A percentile compares a stretch with the other conserved stretches of the same genome.
These are phyloP conservation scores for Melieria picta DNA, from an alignment of 2,888 invertebrate species.

Conservation along the genomic window DNA sequence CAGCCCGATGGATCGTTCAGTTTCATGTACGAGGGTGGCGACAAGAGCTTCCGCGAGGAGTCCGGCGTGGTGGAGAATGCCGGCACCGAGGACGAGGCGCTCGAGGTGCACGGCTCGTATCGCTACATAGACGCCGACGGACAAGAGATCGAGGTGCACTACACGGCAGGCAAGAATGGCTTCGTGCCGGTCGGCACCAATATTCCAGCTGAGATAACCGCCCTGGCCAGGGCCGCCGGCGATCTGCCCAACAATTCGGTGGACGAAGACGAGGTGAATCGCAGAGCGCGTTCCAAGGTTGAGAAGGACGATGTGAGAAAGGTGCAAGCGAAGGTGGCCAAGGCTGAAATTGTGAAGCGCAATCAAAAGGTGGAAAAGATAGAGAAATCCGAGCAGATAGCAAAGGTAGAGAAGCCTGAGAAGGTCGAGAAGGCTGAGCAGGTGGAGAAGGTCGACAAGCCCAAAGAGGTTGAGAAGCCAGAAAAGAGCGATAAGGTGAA, in stretches of 20 bases:
- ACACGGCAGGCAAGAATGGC: conserved; percentile 63
- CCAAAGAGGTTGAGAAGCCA: neutral
- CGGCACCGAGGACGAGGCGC: conserved; percentile 58
- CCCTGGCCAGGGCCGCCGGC: conserved; percentile 56
- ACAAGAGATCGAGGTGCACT: conserved; percentile 56
- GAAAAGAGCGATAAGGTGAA: conserved; percentile 5
- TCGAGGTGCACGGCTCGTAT: conserved; percentile 60
- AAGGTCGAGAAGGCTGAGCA: neutral
- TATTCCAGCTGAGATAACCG: conserved; percentile 56
- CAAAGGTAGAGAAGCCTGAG: conserved; percentile 12
- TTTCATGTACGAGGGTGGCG: conserved; percentile 59
- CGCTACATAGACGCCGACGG: conserved; percentile 61
- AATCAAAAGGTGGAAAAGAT: neutral
- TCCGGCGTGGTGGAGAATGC: conserved; percentile 48
- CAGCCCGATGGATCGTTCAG: conserved; percentile 58
- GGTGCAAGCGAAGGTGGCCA: neutral
- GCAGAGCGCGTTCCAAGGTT: conserved; percentile 34
- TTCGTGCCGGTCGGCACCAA: conserved; percentile 62
- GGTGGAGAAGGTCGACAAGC: neutral
- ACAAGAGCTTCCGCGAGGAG: conserved; percentile 56
- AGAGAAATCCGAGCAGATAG: neutral
- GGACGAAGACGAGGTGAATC: conserved; percentile 33
- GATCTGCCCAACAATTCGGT: conserved; percentile 48
- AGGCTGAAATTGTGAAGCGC: neutral
- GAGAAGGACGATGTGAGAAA: conserved; percentile 6